Evolutionary conservation across 2,113 vertebrate genomes (phyloP), one percentile per base, ranked within the genome.

Genomic region (Daphoenositta chrysoptera): DNA sequence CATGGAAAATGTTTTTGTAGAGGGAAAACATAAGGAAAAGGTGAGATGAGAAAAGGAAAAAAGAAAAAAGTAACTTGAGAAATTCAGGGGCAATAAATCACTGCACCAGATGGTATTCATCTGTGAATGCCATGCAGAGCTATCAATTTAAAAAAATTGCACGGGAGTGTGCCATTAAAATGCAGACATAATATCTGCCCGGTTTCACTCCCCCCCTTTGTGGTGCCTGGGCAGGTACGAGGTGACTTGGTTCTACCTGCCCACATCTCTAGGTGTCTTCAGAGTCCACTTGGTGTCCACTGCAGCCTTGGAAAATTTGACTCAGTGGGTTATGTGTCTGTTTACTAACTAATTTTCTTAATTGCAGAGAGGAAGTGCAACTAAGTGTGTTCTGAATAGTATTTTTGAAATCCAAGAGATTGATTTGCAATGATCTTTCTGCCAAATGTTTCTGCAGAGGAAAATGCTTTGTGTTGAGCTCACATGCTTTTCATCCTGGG

Each of bases 41-140:
- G 94, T 96, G 93, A 92, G 81, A 93, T 68, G 90, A 89, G 47
- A 93, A 75, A 94, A 94, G 50, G 56, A 13, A 50, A 58, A 68
- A 83, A 64, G 27, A 33, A 40, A 83, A 44, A 79, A 82, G 58
- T 83, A 92, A 96, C 86, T 96, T 84, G 96, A 96, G 94, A 96
- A 96, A 96, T 94, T 97, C 83, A 70, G 79, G 96, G 91, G 95
- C 96, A 96, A 92, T 96, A 96, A 96, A 96, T 97, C 96, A 95
- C 86, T 37, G 31, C 68, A 93, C 48, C 96, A 97, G 96, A 96
- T 97, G 96, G 96, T 92, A 96, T 97, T 97, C 95, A 95, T 96
- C 95, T 96, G 89, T 13, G 86, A 92, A 44, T 79, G 79, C 88
- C 19, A n/a, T 78, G 85, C 72, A 72, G 85, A 95, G 80, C 91